Conservation (phyloP, 2,113 vertebrate genomes). For the Aegotheles bennettii region DNA sequence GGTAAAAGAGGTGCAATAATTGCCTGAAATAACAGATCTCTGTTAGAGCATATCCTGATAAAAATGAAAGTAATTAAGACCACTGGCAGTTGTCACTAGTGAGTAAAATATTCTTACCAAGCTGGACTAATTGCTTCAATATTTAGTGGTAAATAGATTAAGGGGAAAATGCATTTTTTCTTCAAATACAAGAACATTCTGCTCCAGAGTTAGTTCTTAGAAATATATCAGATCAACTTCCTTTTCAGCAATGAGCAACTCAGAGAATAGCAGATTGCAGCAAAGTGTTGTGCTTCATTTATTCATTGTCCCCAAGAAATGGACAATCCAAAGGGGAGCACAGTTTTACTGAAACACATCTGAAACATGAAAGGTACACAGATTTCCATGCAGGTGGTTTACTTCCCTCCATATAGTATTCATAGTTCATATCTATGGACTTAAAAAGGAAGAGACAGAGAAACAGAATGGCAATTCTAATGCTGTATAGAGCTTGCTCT, state of each 20-base stretch:
- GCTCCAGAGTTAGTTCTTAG: neutral
- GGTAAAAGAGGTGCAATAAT: neutral
- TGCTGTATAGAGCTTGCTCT: neutral
- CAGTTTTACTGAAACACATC: neutral
- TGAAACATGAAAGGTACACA: neutral
- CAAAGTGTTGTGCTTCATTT: neutral
- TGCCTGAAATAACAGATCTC: neutral
- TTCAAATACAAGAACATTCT: neutral
- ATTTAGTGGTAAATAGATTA: neutral
- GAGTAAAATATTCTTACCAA: neutral
- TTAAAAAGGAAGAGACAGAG: neutral
- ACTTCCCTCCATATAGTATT: neutral
- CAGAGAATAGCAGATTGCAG: neutral
- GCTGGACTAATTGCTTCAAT: neutral
- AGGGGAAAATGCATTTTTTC: accelerated
- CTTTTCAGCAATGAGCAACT: neutral
- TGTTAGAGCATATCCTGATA: neutral
- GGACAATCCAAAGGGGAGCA: neutral
- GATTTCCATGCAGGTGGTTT: neutral
- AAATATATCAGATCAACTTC: neutral
- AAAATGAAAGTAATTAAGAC: neutral
- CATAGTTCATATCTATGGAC: neutral
- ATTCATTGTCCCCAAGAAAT: neutral
- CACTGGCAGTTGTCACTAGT: neutral
- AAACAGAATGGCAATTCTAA: neutral